A percentile compares a stretch with the other conserved stretches of the same genome.
These are phyloP conservation scores for Nomada ruficornis DNA, from an alignment of 2,888 invertebrate genomes.

Conservation along the genomic window DNA sequence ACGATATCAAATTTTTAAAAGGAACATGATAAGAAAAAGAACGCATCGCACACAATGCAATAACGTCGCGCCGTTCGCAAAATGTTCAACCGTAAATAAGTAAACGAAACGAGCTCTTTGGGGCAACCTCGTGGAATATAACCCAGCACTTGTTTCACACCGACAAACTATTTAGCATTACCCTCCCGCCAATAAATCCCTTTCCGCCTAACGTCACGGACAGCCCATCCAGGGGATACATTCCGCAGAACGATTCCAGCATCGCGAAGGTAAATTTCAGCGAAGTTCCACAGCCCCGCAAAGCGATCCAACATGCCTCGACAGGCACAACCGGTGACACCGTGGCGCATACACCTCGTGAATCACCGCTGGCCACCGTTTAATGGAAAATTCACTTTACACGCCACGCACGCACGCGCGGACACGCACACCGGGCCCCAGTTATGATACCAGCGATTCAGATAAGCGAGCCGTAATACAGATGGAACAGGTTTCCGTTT, in stretches of 20 bases:
- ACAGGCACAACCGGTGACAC: slow-evolving; percentile 23
- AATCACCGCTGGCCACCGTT: slow-evolving; percentile 60
- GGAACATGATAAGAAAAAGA: no score
- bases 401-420: slow-evolving; percentile 29
- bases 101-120: no score
- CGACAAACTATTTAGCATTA: no score
- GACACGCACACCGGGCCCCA: slow-evolving; percentile 43
- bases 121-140: no score
- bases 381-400: slow-evolving; percentile 72
- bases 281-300: neutral
- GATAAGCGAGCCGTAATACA: slow-evolving; percentile 61
- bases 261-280: neutral
- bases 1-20: no score
- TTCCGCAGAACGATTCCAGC: neutral
- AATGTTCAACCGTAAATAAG: no score
- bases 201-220: neutral
- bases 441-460: slow-evolving; percentile 70
- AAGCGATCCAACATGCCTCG: slow-evolving; percentile 21
- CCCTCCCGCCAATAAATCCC: no score
- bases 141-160: no score
- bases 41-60: no score
- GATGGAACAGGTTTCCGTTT: slow-evolving; percentile 67
- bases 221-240: neutral
- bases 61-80: no score
- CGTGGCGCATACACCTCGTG: slow-evolving; percentile 51